Percentiles rank a stretch among this genome's conserved stretches.
Conservation (phyloP, 2,888 invertebrate genomes). For the Acronicta leporina region DNA sequence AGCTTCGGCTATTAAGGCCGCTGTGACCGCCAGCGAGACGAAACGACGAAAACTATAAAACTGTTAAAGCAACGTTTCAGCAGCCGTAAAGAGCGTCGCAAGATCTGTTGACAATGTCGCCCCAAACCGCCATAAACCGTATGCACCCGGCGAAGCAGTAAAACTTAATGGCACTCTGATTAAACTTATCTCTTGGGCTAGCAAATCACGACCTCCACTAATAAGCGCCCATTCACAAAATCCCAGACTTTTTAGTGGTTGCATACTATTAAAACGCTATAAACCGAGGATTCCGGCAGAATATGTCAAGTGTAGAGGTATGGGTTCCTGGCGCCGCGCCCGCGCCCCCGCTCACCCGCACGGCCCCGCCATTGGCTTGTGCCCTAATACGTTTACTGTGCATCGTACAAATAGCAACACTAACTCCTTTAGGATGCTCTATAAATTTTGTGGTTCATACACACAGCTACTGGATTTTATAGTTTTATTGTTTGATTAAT, state of each 20-base stretch:
- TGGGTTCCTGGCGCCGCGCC: conserved; percentile 71
- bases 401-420: conserved; percentile 59
- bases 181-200: conserved; percentile 84
- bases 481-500: conserved; percentile 42
- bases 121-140: conserved; percentile 86
- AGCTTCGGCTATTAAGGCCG: conserved; percentile 86
- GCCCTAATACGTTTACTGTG: conserved; percentile 67
- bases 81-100: conserved; percentile 88
- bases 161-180: conserved; percentile 88
- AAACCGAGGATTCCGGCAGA: conserved; percentile 57
- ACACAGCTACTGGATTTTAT: conserved; percentile 28
- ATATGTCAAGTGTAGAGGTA: conserved; percentile 66
- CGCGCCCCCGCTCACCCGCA: conserved; percentile 29
- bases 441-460: conserved; percentile 42
- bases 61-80: conserved; percentile 89
- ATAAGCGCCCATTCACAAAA: conserved; percentile 72
- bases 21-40: conserved; percentile 86
- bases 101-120: conserved; percentile 89
- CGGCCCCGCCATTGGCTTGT: conserved; percentile 60
- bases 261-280: conserved; percentile 66
- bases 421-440: conserved; percentile 56
- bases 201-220: conserved; percentile 80
- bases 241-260: conserved; percentile 58
- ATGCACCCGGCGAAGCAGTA: conserved; percentile 85
- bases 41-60: conserved; percentile 88